Evolutionary conservation across 2,113 vertebrate species (phyloP).

Genomic region (Lamprotornis superbus): DNA sequence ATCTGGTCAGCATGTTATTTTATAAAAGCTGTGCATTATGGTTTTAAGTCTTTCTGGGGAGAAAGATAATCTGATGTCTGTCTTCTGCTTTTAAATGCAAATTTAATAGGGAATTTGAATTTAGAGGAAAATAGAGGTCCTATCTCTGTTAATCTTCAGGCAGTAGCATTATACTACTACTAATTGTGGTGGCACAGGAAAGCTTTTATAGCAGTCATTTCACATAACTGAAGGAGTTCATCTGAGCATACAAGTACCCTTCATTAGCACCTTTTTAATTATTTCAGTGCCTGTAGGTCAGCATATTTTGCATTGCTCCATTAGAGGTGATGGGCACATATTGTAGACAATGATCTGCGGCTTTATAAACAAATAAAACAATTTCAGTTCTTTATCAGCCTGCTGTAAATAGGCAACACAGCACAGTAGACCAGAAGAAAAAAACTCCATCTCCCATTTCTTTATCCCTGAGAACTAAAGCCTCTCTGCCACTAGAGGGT

Average conservation of each 20-base stretch:
- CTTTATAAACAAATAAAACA: not conserved
- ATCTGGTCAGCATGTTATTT: not conserved
- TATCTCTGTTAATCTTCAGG: not conserved
- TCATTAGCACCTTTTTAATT: constrained; percentile 1
- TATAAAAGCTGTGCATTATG: not conserved
- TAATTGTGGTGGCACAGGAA: not conserved
- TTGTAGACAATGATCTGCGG: not conserved
- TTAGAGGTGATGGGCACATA: not conserved
- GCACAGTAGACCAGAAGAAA: not conserved
- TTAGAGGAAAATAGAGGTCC: not conserved
- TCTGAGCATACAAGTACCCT: not conserved
- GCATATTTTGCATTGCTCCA: not conserved
- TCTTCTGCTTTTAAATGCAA: not conserved
- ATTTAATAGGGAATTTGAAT: not conserved
- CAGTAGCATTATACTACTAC: not conserved
- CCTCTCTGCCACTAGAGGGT: constrained; percentile 65
- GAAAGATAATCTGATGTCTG: not conserved
- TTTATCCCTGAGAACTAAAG: constrained; percentile 22
- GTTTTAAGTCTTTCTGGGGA: not conserved
- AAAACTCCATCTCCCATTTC: not conserved
- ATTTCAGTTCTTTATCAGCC: not conserved
- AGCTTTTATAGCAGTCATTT: not conserved
- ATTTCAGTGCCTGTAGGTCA: not conserved
- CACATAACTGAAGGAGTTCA: not conserved
- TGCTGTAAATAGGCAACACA: not conserved